Evolutionary conservation across 2,797 vertebrate genomes (phyloP), one percentile per base, ranked within the genome.

Genomic region (Jordanella pulchra): DNA sequence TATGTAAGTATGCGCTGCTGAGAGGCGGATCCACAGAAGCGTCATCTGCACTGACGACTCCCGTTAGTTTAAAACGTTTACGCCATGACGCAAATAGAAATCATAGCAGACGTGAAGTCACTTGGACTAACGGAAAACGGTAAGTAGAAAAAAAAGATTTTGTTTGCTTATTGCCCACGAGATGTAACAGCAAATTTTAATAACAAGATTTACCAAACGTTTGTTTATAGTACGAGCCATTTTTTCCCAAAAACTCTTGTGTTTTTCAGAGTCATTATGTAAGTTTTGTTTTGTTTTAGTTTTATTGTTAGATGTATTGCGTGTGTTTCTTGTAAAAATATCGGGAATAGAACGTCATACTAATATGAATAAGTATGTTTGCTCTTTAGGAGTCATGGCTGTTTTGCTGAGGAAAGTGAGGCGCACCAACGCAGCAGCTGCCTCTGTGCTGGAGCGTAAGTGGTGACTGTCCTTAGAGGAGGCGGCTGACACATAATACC

Each of bases 351-450:
- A 48, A 7, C 23, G 60, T 23, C 35, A 25, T 25, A 35, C 9
- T 28, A 18, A 21, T 65, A 30, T 48, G 45, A n/a, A 27, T 39
- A 65, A 25, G 28, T 42, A 11, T 65, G n/a, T 27, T 25, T 55
- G 18, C 13, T 30, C 14, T 30, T 0, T 64, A 81, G 84, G 47
- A 71, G 27, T 51, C 75, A 89, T 89, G 89, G 68, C 63, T 1
- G 0, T 0, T 58, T 63, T 90, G 67, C 23, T 89, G 63, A 0
- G 4, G 1, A 1, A 67, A 39, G 81, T 91, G 35, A 28, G 0
- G 1, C 0, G 0, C 0, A 0, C 0, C 0, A 0, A 1, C 18
- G 0, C 0, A 4, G 0, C 0, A 0, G 85, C 75, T 50, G 85
- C 75, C 0, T 0, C 0, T 0, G 4, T 1, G 0, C 21, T 91